Evolutionary conservation across 2,888 invertebrate species (phyloP).

Genomic region (Laspeyria flexula): DNA sequence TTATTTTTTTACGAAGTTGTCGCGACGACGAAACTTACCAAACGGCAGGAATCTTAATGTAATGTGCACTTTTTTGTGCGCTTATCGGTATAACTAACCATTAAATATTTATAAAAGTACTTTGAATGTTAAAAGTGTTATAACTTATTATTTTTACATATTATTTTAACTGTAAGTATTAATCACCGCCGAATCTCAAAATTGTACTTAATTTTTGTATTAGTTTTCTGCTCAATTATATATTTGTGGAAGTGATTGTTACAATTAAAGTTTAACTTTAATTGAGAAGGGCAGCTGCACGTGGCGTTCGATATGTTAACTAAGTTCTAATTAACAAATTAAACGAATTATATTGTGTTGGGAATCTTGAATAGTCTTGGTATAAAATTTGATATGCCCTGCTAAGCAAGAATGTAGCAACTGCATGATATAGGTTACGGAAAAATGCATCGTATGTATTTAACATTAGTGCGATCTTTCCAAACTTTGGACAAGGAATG

Average conservation of each 20-base stretch:
- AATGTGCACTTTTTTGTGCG: too few species aligned
- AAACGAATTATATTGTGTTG: too few species aligned
- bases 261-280: conserved; percentile 8
- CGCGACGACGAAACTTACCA: conserved; percentile 1
- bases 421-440: too few species aligned
- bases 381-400: too few species aligned
- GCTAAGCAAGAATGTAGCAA: too few species aligned
- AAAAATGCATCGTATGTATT: too few species aligned
- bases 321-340: too few species aligned
- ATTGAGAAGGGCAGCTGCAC: not conserved
- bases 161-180: conserved; percentile 17
- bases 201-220: conserved; percentile 62
- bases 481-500: too few species aligned
- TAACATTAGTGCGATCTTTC: too few species aligned
- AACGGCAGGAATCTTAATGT: not conserved
- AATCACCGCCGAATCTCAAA: conserved; percentile 62
- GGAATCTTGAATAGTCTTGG: too few species aligned
- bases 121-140: conserved; percentile 39
- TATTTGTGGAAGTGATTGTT: conserved; percentile 10
- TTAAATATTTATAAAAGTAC: conserved; percentile 33
- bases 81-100: too few species aligned
- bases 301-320: not conserved
- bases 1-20: conserved; percentile 35
- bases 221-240: conserved; percentile 28
- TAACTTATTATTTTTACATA: conserved; percentile 23